These are phyloP conservation scores for Streptopelia turtur DNA, from an alignment of 2,797 vertebrate genomes.

Conservation along the genomic window DNA sequence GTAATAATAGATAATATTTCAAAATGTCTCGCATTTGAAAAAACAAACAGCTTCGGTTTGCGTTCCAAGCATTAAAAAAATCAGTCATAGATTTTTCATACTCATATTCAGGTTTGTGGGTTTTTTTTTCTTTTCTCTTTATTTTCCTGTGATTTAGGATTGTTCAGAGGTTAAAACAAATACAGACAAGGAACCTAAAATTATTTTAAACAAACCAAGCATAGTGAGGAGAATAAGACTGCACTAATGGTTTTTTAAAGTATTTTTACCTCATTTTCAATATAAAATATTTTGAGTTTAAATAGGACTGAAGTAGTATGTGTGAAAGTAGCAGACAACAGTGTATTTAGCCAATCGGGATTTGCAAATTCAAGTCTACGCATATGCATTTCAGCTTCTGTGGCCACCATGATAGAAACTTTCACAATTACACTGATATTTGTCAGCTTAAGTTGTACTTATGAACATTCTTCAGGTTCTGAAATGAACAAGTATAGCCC, in stretches of 20 bases:
- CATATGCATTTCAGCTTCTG: too few relatives aligned
- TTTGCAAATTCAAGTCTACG: not conserved
- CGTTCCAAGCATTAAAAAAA: not conserved
- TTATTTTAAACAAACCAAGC: not conserved
- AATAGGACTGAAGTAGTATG: not conserved
- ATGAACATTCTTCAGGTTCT: not conserved
- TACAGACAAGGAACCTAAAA: not conserved
- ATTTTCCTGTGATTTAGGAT: not conserved
- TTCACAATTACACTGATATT: not conserved
- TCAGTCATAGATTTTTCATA: not conserved
- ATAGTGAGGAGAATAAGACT: not conserved
- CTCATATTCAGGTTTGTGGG: not conserved
- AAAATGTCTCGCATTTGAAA: not conserved
- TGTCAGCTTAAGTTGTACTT: not conserved
- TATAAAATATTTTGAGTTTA: not conserved
- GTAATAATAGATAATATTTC: not conserved
- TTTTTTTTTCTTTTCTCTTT: not conserved
- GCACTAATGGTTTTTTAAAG: not conserved
- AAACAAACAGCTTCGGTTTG: not conserved
- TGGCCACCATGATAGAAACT: not conserved
- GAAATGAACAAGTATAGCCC: not conserved
- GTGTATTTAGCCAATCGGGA: not conserved
- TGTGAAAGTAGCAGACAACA: not conserved
- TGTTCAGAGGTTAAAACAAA: not conserved
- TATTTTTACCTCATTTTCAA: not conserved